These are phyloP conservation scores for Tympanoctomys barrerae DNA, from an alignment of 2,797 vertebrate genomes.

Conservation along the genomic window DNA sequence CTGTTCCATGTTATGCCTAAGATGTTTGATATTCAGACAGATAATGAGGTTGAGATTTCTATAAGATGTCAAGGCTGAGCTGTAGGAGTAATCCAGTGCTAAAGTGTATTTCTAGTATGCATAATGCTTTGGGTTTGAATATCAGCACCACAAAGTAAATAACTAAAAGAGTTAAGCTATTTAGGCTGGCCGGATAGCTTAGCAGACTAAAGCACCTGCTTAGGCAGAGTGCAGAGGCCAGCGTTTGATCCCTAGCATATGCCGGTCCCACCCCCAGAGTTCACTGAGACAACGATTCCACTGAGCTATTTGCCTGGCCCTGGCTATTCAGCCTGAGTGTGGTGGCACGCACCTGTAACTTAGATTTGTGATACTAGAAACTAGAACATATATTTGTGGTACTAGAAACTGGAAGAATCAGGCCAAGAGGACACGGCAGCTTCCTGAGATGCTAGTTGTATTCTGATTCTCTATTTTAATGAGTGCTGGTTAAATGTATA, in stretches of 20 bases:
- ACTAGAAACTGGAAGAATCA: neutral
- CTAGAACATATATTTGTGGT: neutral
- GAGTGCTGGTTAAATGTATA: neutral
- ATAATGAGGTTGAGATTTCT: neutral
- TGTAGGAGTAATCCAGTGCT: no score
- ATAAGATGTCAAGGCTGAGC: neutral
- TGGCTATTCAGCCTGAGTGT: no score
- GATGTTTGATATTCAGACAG: no score
- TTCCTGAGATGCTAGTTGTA: neutral
- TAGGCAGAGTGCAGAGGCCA: no score
- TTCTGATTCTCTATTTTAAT: neutral
- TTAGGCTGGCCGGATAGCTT: no score
- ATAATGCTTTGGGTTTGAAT: neutral
- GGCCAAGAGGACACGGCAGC: neutral
- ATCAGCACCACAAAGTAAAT: neutral
- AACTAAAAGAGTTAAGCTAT: neutral
- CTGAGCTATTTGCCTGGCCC: no score
- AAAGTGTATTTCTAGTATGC: neutral
- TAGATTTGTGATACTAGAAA: neutral
- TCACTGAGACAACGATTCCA: no score
- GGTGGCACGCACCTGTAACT: neutral
- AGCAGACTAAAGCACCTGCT: no score
- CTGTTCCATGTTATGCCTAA: no score
- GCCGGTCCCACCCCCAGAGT: no score
- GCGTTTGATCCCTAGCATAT: no score